A percentile compares a stretch with the other conserved stretches of the same genome.
phyloP scores from a whole-genome alignment of 2,797 vertebrate genomes.

The Spinibarbus caldwelli region DNA sequence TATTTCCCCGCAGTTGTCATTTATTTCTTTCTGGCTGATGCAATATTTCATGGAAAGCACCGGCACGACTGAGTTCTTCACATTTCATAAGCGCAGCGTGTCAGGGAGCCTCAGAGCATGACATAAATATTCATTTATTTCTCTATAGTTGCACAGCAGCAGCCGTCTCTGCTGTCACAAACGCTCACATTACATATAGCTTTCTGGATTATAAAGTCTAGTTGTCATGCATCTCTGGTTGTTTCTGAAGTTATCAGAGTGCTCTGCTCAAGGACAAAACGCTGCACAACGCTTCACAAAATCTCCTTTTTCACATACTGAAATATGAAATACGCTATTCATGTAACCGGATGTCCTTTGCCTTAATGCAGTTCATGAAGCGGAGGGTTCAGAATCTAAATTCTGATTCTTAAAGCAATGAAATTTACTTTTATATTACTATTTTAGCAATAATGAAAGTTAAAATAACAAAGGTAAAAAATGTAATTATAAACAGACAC shows the following conservation, averaged over 20 bases:
- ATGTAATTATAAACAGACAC: no score
- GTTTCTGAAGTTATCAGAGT: conserved; percentile 45
- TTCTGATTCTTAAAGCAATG: neutral
- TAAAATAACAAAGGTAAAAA: no score
- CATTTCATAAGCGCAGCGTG: conserved; percentile 24
- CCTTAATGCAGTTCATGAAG: neutral
- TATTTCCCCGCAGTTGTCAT: neutral
- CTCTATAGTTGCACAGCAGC: conserved; percentile 21
- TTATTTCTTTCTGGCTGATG: conserved; percentile 5
- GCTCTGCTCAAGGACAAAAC: conserved; percentile 56
- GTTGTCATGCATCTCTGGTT: conserved; percentile 43
- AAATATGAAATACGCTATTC: neutral
- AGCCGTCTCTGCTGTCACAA: conserved; percentile 25
- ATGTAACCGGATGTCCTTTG: neutral
- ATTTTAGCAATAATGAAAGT: neutral
- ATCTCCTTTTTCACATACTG: neutral
- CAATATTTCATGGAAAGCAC: conserved; percentile 14
- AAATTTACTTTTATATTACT: neutral
- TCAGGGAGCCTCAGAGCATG: conserved; percentile 8
- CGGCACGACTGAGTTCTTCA: conserved; percentile 8
- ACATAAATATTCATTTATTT: conserved; percentile 40
- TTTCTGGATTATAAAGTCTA: conserved; percentile 27
- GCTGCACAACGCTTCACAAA: no score
- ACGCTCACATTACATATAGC: conserved; percentile 18
- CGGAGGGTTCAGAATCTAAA: neutral